phyloP scores from a whole-genome alignment of 1,140 invertebrate species.

The Tribolium madens region DNA sequence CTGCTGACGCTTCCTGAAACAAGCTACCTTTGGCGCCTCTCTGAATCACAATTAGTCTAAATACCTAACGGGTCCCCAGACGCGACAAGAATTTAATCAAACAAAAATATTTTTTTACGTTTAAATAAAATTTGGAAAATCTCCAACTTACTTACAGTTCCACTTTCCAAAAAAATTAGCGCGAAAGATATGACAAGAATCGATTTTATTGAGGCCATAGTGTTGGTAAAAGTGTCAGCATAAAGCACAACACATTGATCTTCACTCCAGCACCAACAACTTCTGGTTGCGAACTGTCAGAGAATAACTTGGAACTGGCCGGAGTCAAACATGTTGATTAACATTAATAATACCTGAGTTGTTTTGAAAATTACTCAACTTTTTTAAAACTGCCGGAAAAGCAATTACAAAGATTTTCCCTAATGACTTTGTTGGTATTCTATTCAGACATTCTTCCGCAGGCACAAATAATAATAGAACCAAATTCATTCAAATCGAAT shows the following conservation, averaged over 20 bases:
- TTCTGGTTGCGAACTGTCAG: constrained; percentile 46
- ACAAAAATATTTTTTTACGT: not conserved
- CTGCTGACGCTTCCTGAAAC: not conserved
- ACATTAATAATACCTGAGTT: constrained; percentile 40
- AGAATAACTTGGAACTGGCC: constrained; percentile 32
- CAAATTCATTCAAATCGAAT: too few species aligned
- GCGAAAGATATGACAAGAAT: not conserved
- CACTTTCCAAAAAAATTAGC: constrained; percentile 39
- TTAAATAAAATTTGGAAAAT: constrained; percentile 1
- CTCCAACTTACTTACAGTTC: constrained; percentile 46
- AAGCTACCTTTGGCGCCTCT: not conserved
- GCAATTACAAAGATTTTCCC: not conserved
- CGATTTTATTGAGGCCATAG: constrained; percentile 21
- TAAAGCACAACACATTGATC: constrained; percentile 25
- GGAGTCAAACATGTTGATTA: constrained; percentile 43
- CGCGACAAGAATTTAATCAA: not conserved
- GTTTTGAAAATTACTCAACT: constrained; percentile 28
- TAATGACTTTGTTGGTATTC: not conserved
- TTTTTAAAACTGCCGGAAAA: not conserved
- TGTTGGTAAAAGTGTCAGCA: not conserved
- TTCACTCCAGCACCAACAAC: constrained; percentile 45
- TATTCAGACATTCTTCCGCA: too few species aligned
- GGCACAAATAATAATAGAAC: too few species aligned
- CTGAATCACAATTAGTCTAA: constrained; percentile 31
- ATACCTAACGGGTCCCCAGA: constrained; percentile 22